Evolutionary conservation across 2,797 vertebrate genomes (phyloP).

Genomic region (Fistularia commersonii): DNA sequence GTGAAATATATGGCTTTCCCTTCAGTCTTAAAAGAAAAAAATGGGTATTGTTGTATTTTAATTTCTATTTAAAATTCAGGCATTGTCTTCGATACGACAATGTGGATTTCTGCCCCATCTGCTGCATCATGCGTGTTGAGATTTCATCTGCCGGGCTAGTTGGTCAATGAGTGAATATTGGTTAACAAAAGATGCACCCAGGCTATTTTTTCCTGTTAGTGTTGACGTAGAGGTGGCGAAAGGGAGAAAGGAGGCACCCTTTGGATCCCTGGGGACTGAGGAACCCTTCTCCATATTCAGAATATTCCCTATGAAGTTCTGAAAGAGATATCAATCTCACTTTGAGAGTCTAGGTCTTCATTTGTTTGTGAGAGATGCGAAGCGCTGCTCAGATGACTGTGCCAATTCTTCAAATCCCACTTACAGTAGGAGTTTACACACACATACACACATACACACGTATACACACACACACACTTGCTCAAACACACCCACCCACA

Average conservation of each 20-base stretch:
- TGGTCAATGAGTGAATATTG: constrained; percentile 82
- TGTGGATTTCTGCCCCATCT: constrained; percentile 66
- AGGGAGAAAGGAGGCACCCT: constrained; percentile 53
- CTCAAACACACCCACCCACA: constrained; percentile 19
- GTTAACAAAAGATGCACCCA: constrained; percentile 78
- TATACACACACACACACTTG: constrained; percentile 43
- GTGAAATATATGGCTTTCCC: constrained; percentile 78
- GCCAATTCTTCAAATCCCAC: constrained; percentile 85
- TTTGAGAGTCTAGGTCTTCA: constrained; percentile 82
- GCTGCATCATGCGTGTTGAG: constrained; percentile 66
- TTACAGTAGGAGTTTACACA: constrained; percentile 74
- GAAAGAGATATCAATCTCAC: constrained; percentile 92
- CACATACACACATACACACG: constrained; percentile 40
- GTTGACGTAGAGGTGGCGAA: constrained; percentile 42
- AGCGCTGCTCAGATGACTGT: constrained; percentile 78
- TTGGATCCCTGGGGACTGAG: constrained; percentile 73
- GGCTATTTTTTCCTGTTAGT: constrained; percentile 65
- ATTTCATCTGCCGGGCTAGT: constrained; percentile 80
- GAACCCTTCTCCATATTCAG: constrained; percentile 83
- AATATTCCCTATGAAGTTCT: constrained; percentile 84
- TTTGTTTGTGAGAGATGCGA: constrained; percentile 84
- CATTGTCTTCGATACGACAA: constrained; percentile 56
- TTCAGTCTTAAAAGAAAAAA: constrained; percentile 53
- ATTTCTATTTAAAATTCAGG: constrained; percentile 79
- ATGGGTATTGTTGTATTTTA: constrained; percentile 79